These are phyloP conservation scores for Limosa lapponica DNA, from an alignment of 2,797 vertebrate species.

Conservation along the genomic window DNA sequence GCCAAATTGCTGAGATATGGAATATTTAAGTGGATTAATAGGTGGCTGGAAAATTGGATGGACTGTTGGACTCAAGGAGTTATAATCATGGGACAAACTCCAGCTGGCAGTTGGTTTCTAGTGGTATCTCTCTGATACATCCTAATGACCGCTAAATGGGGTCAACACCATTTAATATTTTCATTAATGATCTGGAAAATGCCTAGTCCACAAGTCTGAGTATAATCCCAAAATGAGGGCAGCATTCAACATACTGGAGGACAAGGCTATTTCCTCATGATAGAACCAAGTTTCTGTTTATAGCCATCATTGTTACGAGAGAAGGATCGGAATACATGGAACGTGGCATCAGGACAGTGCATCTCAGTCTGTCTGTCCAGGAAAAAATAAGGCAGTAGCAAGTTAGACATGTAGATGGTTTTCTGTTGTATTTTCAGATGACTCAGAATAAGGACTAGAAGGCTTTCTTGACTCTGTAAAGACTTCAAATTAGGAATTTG, in stretches of 20 bases:
- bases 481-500: neutral
- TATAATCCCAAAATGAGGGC: neutral
- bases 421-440: neutral
- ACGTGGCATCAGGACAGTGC: neutral
- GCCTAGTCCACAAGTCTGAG: neutral
- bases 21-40: neutral
- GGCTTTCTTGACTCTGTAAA: neutral
- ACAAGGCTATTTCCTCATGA: neutral
- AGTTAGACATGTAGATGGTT: neutral
- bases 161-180: neutral
- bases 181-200: neutral
- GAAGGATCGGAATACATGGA: neutral
- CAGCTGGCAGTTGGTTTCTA: neutral
- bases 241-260: neutral
- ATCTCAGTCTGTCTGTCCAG: neutral
- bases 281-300: neutral
- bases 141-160: neutral
- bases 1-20: neutral
- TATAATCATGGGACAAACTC: neutral
- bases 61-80: neutral
- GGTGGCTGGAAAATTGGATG: neutral
- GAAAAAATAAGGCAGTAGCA: neutral
- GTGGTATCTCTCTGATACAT: neutral
- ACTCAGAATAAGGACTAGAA: neutral
- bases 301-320: neutral